Conservation (phyloP, 2,113 vertebrate genomes). For the Isichthys henryi region DNA sequence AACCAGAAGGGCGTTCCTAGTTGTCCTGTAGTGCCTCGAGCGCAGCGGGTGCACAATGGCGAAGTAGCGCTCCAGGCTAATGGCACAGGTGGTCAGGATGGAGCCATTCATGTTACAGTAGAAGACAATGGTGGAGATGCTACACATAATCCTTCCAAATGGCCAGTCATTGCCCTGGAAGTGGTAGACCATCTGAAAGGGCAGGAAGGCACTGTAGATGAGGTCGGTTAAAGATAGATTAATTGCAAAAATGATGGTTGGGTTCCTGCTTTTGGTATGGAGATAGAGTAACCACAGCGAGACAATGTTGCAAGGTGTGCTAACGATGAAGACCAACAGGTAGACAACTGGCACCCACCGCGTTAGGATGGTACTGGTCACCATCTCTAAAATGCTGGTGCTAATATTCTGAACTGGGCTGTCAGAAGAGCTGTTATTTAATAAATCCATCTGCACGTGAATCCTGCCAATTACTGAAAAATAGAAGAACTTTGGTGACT, state of each 20-base stretch:
- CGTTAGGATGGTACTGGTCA: background rate
- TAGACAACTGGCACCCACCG: constrained; percentile 19
- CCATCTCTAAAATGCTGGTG: constrained; percentile 17
- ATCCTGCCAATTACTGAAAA: background rate
- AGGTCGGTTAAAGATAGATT: constrained; percentile 27
- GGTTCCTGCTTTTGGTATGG: constrained; percentile 23
- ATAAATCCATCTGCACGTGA: background rate
- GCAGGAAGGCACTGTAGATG: constrained; percentile 27
- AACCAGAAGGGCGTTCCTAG: background rate
- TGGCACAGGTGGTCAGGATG: constrained; percentile 30
- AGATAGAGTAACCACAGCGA: constrained; percentile 25
- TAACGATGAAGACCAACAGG: constrained; percentile 31
- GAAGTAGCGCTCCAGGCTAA: constrained; percentile 27
- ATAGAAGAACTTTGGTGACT: background rate
- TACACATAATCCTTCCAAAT: background rate
- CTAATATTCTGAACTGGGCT: background rate
- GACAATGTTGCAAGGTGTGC: constrained; percentile 30
- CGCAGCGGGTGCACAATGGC: constrained; percentile 24
- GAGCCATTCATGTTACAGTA: constrained; percentile 37
- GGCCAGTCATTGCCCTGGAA: constrained; percentile 14
- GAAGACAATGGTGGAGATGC: constrained; percentile 16
- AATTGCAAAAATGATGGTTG: constrained; percentile 23
- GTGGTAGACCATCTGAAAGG: constrained; percentile 35
- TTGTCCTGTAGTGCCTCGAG: constrained; percentile 9
- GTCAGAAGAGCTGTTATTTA: background rate